These are phyloP conservation scores for Phorcus lineatus DNA, from an alignment of 2,888 invertebrate species.

Conservation along the genomic window DNA sequence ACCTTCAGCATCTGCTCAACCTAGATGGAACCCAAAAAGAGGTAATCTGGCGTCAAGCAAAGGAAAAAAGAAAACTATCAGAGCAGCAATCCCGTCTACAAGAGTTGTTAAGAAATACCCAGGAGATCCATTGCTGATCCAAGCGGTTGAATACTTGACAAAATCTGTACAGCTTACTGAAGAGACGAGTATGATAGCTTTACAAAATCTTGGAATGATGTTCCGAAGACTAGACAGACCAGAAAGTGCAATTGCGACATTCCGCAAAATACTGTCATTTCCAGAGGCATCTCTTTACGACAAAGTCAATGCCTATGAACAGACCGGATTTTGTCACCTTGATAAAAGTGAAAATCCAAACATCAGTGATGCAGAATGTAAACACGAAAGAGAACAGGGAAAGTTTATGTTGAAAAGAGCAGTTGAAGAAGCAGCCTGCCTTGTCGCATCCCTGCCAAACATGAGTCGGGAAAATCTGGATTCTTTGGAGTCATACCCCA, in stretches of 20 bases:
- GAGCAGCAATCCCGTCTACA: neutral
- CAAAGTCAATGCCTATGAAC: conserved; percentile 7
- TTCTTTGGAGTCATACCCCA: neutral
- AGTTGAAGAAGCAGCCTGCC: neutral
- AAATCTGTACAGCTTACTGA: conserved; percentile 3
- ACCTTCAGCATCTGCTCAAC: too few species aligned
- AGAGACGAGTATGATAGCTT: neutral
- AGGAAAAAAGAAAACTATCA: too few species aligned
- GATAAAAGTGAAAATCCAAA: neutral
- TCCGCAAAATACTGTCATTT: neutral
- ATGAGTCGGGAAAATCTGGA: neutral
- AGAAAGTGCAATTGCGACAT: neutral
- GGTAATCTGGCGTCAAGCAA: too few species aligned
- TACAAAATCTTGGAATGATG: conserved; percentile 9
- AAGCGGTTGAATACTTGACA: conserved; percentile 14
- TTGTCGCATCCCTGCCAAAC: neutral
- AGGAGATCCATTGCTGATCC: neutral
- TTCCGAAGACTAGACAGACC: neutral
- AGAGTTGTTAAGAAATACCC: neutral
- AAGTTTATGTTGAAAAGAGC: neutral
- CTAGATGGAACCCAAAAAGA: too few species aligned
- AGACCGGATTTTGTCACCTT: neutral
- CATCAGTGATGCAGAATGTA: neutral
- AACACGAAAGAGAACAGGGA: neutral
- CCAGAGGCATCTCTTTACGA: neutral